phyloP scores from a whole-genome alignment of 2,113 vertebrate genomes.

The Tichodroma muraria region DNA sequence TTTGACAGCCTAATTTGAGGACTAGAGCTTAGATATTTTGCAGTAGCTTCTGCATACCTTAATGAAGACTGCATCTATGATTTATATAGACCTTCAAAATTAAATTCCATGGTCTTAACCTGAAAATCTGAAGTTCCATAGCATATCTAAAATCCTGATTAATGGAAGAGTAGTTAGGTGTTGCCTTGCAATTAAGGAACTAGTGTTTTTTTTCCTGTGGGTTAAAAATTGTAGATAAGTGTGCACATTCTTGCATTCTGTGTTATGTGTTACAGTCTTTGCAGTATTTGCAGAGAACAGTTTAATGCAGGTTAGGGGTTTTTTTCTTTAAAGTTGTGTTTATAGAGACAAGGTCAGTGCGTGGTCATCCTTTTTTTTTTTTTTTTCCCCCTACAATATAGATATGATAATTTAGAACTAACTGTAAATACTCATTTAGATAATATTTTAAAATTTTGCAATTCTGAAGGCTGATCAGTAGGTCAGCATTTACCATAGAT shows the following conservation, averaged over 20 bases:
- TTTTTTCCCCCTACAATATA: neutral
- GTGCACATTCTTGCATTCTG: neutral
- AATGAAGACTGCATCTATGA: neutral
- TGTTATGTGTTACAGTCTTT: neutral
- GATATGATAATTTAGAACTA: neutral
- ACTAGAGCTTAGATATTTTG: neutral
- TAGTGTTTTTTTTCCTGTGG: neutral
- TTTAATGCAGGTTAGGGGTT: neutral
- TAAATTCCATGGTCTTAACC: neutral
- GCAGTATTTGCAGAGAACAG: neutral
- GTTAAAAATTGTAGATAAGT: neutral
- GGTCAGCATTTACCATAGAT: neutral
- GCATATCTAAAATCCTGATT: neutral
- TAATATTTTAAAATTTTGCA: neutral
- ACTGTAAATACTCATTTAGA: neutral
- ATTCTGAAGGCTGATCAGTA: neutral
- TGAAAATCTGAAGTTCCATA: neutral
- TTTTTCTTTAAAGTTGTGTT: neutral
- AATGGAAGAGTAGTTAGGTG: neutral
- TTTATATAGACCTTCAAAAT: neutral
- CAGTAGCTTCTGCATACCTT: neutral
- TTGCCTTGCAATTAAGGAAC: neutral
- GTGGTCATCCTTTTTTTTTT: neutral
- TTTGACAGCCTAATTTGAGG: neutral
- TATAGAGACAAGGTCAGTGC: neutral